phyloP scores from a whole-genome alignment of 2,888 invertebrate species.

The Parnassius orleans region DNA sequence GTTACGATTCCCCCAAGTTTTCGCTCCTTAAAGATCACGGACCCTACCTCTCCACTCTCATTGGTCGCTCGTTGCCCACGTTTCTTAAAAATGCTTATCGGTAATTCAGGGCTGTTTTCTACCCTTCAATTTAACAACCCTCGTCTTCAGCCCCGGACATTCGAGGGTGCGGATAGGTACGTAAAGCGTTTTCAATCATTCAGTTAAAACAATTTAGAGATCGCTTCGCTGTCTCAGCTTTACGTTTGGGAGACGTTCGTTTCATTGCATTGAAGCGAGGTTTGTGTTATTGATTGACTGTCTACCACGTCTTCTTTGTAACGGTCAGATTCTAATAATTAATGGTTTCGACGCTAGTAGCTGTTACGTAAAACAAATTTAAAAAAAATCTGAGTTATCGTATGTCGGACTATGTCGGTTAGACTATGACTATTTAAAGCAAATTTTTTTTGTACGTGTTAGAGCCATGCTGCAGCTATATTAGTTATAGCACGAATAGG shows the following conservation, averaged over 20 bases:
- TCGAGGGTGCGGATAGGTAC: slow-evolving; percentile 1
- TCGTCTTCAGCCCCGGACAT: slow-evolving; percentile 27
- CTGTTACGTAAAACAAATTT: no score
- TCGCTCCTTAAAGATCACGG: slow-evolving; percentile 2
- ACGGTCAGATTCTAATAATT: background rate
- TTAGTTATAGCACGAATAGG: no score
- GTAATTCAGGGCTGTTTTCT: slow-evolving; percentile 22
- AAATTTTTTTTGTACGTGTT: no score
- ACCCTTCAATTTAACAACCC: slow-evolving; percentile 32
- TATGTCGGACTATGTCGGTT: no score
- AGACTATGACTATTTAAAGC: no score
- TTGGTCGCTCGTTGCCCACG: slow-evolving; percentile 7
- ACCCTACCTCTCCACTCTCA: slow-evolving; percentile 1
- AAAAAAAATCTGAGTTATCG: no score
- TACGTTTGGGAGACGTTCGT: background rate
- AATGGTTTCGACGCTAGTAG: background rate
- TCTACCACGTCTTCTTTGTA: background rate
- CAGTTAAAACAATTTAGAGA: slow-evolving; percentile 17
- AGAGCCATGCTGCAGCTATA: no score
- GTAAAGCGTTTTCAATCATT: slow-evolving; percentile 21
- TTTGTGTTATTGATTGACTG: slow-evolving; percentile 1
- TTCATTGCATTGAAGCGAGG: background rate
- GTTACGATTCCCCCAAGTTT: background rate
- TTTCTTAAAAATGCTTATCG: slow-evolving; percentile 4
- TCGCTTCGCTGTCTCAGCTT: slow-evolving; percentile 18